Percentiles rank a stretch among this genome's conserved stretches.
phyloP scores from a whole-genome alignment of 2,888 invertebrate genomes.

The Leptogaster cylindrica region DNA sequence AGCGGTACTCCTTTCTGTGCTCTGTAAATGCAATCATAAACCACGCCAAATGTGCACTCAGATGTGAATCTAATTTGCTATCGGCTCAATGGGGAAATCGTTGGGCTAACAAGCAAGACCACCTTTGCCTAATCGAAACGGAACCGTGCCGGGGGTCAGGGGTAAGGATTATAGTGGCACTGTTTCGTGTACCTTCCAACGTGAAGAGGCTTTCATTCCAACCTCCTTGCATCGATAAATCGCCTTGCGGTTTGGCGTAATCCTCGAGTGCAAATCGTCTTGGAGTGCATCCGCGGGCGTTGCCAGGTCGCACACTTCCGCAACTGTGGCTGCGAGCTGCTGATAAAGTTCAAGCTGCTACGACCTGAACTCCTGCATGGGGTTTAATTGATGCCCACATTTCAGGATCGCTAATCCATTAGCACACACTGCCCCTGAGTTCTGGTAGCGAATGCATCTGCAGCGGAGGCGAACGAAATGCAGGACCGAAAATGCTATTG shows the following conservation, averaged over 20 bases:
- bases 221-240: not conserved
- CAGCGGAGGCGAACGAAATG: not conserved
- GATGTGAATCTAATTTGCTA: conserved; percentile 37
- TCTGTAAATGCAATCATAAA: conserved; percentile 35
- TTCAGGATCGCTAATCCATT: conserved; percentile 4
- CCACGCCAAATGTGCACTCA: conserved; percentile 33
- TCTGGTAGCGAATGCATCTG: not conserved
- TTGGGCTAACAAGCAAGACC: conserved; percentile 32
- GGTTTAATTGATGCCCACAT: not conserved
- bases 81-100: conserved; percentile 35
- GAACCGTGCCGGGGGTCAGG: not conserved
- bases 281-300: not conserved
- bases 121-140: not conserved
- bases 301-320: too few species aligned
- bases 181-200: not conserved
- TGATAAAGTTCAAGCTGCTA: not conserved
- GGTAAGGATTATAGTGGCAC: conserved; percentile 4
- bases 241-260: not conserved
- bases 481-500: too few species aligned
- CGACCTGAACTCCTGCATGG: not conserved
- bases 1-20: not conserved
- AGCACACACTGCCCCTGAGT: not conserved
- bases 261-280: not conserved
- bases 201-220: not conserved
- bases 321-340: not conserved